A percentile compares a stretch with the other conserved stretches of the same genome.
Conservation (phyloP, 2,113 vertebrate genomes). For the Sinocyclocheilus rhinocerous region DNA sequence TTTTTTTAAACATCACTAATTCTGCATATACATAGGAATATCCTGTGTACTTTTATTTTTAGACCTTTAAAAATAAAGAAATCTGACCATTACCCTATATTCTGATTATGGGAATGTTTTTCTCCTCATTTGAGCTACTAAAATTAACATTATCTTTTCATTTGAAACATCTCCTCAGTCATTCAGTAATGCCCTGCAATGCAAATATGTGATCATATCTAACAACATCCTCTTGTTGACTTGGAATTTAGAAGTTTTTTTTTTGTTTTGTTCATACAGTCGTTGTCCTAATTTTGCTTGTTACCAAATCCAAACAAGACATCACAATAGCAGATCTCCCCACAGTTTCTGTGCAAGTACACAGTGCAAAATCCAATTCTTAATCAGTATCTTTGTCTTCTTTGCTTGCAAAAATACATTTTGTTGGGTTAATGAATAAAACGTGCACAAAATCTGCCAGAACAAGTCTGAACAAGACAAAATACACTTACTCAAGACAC, state of each 20-base stretch:
- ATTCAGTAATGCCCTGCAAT: neutral
- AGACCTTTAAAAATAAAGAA: neutral
- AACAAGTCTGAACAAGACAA: slow-evolving; percentile 4
- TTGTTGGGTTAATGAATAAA: slow-evolving; percentile 5
- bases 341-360: neutral
- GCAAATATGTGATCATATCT: neutral
- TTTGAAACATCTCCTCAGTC: neutral
- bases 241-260: neutral
- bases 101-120: neutral
- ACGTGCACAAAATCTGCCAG: slow-evolving; percentile 7
- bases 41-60: neutral
- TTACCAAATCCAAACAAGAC: neutral
- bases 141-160: neutral
- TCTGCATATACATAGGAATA: neutral
- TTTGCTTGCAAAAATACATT: slow-evolving; percentile 12
- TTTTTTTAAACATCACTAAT: neutral
- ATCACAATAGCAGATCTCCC: slow-evolving; percentile 43
- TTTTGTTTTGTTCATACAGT: neutral
- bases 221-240: neutral
- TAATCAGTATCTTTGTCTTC: neutral
- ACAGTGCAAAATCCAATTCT: neutral
- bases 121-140: neutral
- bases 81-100: neutral
- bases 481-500: neutral
- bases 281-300: neutral